A percentile compares a stretch with the other conserved stretches of the same genome.
Evolutionary conservation across 2,113 vertebrate species (phyloP).

Genomic region (Vicugna pacos): DNA sequence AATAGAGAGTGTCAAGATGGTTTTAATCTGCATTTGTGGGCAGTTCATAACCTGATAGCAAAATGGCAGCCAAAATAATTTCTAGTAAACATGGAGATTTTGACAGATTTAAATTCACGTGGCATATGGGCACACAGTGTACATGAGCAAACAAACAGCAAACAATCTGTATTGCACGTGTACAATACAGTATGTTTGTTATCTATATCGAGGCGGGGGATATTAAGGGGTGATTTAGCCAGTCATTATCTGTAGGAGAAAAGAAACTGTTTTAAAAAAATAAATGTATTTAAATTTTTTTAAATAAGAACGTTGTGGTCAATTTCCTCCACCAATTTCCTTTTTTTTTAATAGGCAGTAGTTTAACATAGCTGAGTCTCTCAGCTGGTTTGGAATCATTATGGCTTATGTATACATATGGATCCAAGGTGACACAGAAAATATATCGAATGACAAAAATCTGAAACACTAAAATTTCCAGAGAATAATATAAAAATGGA

Average conservation of each 20-base stretch:
- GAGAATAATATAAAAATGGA: neutral
- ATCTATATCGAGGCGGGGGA: neutral
- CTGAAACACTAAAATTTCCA: neutral
- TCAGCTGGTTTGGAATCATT: neutral
- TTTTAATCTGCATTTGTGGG: slow-evolving; percentile 11
- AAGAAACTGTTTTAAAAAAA: neutral
- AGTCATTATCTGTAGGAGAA: neutral
- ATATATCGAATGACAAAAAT: neutral
- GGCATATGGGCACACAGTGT: neutral
- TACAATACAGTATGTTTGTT: neutral
- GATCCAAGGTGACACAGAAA: neutral
- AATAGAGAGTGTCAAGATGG: neutral
- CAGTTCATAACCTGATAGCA: neutral
- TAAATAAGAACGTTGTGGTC: neutral
- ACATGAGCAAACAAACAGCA: neutral
- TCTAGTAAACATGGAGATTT: neutral
- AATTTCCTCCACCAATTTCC: neutral
- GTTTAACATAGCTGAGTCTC: neutral
- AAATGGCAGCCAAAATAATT: neutral
- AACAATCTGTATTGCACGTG: neutral
- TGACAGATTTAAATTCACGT: slow-evolving; percentile 21
- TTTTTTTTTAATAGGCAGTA: neutral
- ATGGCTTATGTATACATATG: neutral
- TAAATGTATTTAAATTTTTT: neutral
- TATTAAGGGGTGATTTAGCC: neutral